A percentile compares a stretch with the other conserved stretches of the same genome.
Conservation (phyloP, 2,888 invertebrate genomes). For the Papilio elwesi region DNA sequence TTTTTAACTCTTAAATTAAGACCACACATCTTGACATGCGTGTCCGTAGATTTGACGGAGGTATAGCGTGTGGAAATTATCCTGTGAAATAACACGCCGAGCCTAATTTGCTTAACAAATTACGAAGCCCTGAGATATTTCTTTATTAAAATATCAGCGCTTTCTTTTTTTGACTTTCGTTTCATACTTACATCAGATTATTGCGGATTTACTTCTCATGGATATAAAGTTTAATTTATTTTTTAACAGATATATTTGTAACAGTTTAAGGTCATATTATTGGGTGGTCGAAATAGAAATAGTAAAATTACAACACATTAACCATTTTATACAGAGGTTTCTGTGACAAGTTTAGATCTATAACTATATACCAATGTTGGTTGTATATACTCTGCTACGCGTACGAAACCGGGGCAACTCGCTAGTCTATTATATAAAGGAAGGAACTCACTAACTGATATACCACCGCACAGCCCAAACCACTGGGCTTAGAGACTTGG, state of each 20-base stretch:
- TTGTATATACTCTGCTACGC: too few species aligned
- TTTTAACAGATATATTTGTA: neutral
- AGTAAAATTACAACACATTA: neutral
- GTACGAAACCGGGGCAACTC: too few species aligned
- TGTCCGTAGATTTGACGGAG: constrained; percentile 21
- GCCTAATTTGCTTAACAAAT: constrained; percentile 35
- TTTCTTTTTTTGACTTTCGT: constrained; percentile 19
- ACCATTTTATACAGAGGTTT: too few species aligned
- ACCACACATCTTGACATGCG: constrained; percentile 43
- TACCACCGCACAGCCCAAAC: too few species aligned
- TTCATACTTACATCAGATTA: constrained; percentile 5
- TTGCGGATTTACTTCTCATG: constrained; percentile 1
- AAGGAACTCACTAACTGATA: too few species aligned
- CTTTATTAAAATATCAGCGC: constrained; percentile 33
- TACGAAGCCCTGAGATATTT: constrained; percentile 2
- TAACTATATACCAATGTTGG: too few species aligned
- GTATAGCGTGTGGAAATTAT: constrained; percentile 20
- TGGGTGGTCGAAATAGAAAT: neutral
- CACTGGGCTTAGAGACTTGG: too few species aligned
- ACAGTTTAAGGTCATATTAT: neutral
- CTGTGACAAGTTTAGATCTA: too few species aligned
- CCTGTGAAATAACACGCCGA: constrained; percentile 4
- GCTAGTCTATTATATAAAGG: too few species aligned
- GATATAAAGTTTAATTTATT: neutral
- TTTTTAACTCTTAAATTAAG: constrained; percentile 41